Conservation (phyloP, 2,797 vertebrate species). For the Falco concolor region DNA sequence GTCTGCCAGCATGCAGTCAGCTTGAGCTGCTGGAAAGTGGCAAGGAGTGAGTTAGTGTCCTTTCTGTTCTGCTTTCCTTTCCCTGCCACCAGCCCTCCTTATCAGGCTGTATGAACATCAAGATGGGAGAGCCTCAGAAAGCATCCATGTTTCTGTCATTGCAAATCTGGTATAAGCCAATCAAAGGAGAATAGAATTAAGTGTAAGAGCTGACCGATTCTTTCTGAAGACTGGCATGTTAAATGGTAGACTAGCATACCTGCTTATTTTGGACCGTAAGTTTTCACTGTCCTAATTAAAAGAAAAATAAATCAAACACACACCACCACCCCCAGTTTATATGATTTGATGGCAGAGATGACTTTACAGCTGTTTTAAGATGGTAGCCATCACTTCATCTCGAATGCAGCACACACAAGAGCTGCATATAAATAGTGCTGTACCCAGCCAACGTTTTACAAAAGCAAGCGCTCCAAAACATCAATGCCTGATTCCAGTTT, state of each 20-base stretch:
- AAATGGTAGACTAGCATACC: not conserved
- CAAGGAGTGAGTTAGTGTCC: not conserved
- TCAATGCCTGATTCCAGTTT: not conserved
- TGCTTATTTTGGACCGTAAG: not conserved
- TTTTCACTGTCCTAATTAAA: not conserved
- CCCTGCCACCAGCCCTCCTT: rapidly evolving
- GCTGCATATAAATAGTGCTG: not conserved
- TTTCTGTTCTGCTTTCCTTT: not conserved
- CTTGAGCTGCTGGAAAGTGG: not conserved
- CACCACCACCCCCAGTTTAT: not conserved
- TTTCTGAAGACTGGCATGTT: not conserved
- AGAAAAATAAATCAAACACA: not conserved
- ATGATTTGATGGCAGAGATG: not conserved
- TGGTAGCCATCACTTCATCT: not conserved
- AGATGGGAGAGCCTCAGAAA: not conserved
- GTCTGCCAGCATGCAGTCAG: not conserved
- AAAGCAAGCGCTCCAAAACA: not conserved
- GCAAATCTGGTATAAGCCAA: not conserved
- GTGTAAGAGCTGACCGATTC: not conserved
- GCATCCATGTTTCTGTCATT: not conserved
- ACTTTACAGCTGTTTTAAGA: constrained; percentile 10
- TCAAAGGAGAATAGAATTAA: not conserved
- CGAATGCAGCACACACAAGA: not conserved
- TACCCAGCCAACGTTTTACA: not conserved
- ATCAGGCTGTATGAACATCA: not conserved